A percentile compares a stretch with the other conserved stretches of the same genome.
phyloP scores from a whole-genome alignment of 2,888 invertebrate species.

The Chrysolina americana region DNA sequence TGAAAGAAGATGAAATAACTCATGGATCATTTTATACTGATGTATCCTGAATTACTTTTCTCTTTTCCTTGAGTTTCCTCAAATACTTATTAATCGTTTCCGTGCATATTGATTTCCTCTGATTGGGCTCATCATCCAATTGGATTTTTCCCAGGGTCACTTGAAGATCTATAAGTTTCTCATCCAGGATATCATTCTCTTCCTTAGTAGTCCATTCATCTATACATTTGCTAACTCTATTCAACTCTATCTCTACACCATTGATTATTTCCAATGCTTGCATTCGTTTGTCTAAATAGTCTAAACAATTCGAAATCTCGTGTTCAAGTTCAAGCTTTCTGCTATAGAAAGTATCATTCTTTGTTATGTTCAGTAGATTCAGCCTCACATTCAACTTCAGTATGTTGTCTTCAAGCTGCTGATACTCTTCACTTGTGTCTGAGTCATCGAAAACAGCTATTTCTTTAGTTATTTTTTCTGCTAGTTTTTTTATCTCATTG shows the following conservation, averaged over 20 bases:
- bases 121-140: slow-evolving; percentile 45
- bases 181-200: slow-evolving; percentile 52
- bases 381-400: slow-evolving; percentile 38
- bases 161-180: slow-evolving; percentile 54
- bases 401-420: slow-evolving; percentile 44
- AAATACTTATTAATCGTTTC: slow-evolving; percentile 47
- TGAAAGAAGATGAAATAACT: too few relatives aligned
- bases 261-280: slow-evolving; percentile 40
- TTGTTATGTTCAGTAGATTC: slow-evolving; percentile 36
- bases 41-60: neutral
- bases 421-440: slow-evolving; percentile 40
- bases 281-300: slow-evolving; percentile 43
- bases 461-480: slow-evolving; percentile 5
- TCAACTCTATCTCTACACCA: slow-evolving; percentile 43
- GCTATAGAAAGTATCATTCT: slow-evolving; percentile 25
- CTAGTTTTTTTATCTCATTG: slow-evolving; percentile 2
- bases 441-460: slow-evolving; percentile 33
- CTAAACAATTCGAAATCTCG: slow-evolving; percentile 39
- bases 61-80: slow-evolving; percentile 38
- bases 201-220: slow-evolving; percentile 35
- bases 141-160: slow-evolving; percentile 50
- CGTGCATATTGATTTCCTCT: slow-evolving; percentile 47
- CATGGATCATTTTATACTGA: neutral
- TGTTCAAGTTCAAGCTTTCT: slow-evolving; percentile 42
- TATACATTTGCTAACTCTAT: slow-evolving; percentile 35